These are phyloP conservation scores for Drosophila tsacasi DNA, from an alignment of 1,140 invertebrate species.

Conservation along the genomic window DNA sequence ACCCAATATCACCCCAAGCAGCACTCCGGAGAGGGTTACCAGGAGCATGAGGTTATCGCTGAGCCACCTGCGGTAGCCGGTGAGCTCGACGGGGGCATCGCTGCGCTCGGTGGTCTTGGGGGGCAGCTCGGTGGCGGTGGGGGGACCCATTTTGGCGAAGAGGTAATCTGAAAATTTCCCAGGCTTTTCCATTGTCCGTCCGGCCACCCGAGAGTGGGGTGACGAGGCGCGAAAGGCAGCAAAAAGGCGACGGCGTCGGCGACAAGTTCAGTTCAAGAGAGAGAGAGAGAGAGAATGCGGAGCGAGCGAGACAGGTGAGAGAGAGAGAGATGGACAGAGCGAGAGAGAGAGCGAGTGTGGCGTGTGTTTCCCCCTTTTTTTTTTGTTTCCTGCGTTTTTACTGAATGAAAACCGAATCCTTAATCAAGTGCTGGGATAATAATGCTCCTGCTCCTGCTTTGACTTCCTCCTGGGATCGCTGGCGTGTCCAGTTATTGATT, in stretches of 20 bases:
- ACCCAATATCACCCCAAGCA: slow-evolving; percentile 91
- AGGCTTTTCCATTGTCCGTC: slow-evolving; percentile 85
- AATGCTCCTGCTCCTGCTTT: background rate
- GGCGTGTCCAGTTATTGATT: slow-evolving; percentile 73
- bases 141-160: slow-evolving; percentile 90
- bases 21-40: slow-evolving; percentile 91
- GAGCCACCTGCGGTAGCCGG: slow-evolving; percentile 89
- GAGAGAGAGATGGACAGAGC: slow-evolving; percentile 22
- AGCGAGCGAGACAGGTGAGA: slow-evolving; percentile 13
- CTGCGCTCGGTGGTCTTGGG: slow-evolving; percentile 86
- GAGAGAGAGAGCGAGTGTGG: slow-evolving; percentile 24
- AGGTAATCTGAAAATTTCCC: slow-evolving; percentile 90
- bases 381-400: background rate
- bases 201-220: slow-evolving; percentile 5
- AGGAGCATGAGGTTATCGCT: slow-evolving; percentile 91
- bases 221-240: slow-evolving; percentile 13
- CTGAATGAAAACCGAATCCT: slow-evolving; percentile 11
- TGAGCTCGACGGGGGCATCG: slow-evolving; percentile 88
- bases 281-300: background rate
- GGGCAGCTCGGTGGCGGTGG: slow-evolving; percentile 87
- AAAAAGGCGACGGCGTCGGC: slow-evolving; percentile 10
- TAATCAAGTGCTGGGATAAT: slow-evolving; percentile 5
- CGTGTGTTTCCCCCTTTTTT: slow-evolving; percentile 5
- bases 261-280: slow-evolving; percentile 24
- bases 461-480: slow-evolving; percentile 1